These are phyloP conservation scores for Rhagium mordax DNA, from an alignment of 2,888 invertebrate species.

Conservation along the genomic window DNA sequence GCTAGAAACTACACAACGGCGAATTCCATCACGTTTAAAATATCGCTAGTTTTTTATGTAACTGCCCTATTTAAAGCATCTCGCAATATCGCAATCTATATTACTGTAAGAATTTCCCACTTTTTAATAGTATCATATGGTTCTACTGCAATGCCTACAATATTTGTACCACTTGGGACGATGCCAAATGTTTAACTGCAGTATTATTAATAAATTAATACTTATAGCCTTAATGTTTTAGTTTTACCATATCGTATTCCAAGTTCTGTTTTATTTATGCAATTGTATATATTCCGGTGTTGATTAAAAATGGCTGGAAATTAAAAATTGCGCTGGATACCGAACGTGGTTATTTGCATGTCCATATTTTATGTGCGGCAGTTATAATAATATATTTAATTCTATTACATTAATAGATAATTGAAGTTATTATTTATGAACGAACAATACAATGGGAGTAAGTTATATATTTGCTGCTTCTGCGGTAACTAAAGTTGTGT, in stretches of 20 bases:
- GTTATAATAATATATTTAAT: background rate
- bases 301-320: background rate
- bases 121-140: background rate
- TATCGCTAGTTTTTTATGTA: background rate
- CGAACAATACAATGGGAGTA: too few relatives aligned
- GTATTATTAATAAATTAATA: slow-evolving; percentile 34
- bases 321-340: background rate
- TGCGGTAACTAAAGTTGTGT: too few relatives aligned
- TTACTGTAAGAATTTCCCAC: background rate
- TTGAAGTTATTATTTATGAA: background rate
- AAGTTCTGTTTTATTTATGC: background rate
- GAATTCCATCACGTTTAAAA: background rate
- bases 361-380: background rate
- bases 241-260: background rate
- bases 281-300: background rate
- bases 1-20: background rate
- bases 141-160: slow-evolving; percentile 36
- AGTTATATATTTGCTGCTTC: too few relatives aligned
- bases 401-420: background rate
- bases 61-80: background rate
- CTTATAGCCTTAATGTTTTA: slow-evolving; percentile 3
- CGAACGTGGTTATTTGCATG: background rate
- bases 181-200: slow-evolving; percentile 22
- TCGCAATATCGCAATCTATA: background rate
- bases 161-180: slow-evolving; percentile 28